phyloP scores from a whole-genome alignment of 2,797 vertebrate species.

The Sebastes itinus region DNA sequence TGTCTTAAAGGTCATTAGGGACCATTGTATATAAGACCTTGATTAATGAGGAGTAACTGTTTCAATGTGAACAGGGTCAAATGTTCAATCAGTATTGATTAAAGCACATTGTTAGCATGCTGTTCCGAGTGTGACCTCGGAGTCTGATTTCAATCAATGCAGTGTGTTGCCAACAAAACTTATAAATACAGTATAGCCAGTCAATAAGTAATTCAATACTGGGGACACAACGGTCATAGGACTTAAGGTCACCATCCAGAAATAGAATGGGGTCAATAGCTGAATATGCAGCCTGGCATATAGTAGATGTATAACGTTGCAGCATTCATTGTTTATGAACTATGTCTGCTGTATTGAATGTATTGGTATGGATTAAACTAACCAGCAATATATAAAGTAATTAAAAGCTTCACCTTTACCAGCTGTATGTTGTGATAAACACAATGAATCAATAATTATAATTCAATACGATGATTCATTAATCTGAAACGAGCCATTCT shows the following conservation, averaged over 20 bases:
- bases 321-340: background rate
- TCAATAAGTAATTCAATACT: constrained; percentile 14
- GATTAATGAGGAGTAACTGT: constrained; percentile 29
- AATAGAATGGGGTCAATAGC: background rate
- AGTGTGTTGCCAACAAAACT: background rate
- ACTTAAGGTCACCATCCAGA: background rate
- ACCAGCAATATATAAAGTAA: too few species aligned
- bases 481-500: too few species aligned
- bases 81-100: constrained; percentile 36
- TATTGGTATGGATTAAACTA: too few species aligned
- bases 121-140: constrained; percentile 1
- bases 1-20: background rate
- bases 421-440: too few species aligned
- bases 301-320: background rate
- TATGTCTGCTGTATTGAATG: too few species aligned
- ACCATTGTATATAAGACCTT: constrained; percentile 7
- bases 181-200: constrained; percentile 8
- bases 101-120: constrained; percentile 23
- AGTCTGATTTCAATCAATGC: constrained; percentile 15
- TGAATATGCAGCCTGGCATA: background rate
- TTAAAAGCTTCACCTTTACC: too few species aligned
- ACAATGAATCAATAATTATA: too few species aligned
- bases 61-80: constrained; percentile 33
- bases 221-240: background rate
- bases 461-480: too few species aligned